Conservation (phyloP, 2,113 vertebrate genomes). For the Pteronura brasiliensis region DNA sequence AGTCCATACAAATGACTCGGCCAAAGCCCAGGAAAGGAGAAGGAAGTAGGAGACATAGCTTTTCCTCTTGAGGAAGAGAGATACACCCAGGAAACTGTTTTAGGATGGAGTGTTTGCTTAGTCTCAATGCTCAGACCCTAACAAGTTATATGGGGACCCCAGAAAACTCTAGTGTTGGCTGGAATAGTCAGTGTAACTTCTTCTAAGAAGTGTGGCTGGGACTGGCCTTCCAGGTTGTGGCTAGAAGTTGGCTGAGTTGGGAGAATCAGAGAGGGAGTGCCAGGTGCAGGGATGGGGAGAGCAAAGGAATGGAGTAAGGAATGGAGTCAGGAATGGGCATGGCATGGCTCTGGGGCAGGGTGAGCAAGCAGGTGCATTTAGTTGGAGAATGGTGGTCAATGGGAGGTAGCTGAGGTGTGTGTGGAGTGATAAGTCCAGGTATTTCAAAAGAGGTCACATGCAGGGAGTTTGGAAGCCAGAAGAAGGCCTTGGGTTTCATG, state of each 20-base stretch:
- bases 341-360: fast-evolving
- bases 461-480: not conserved
- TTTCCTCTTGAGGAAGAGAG: not conserved
- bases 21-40: not conserved
- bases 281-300: not conserved
- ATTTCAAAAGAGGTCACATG: not conserved
- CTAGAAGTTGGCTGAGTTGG: not conserved
- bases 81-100: not conserved
- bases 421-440: not conserved
- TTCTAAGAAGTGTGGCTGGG: not conserved
- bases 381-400: not conserved
- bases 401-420: not conserved
- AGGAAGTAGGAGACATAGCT: not conserved
- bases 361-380: not conserved
- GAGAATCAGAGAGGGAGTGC: not conserved
- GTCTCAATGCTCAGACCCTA: not conserved
- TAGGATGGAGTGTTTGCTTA: not conserved
- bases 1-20: constrained; percentile 5
- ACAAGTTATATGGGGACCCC: not conserved
- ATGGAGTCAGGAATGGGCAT: not conserved
- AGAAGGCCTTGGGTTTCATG: not conserved
- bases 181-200: not conserved
- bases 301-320: not conserved
- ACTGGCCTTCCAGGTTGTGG: not conserved
- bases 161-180: not conserved